Percentiles rank a stretch among this genome's conserved stretches.
Evolutionary conservation across 2,888 invertebrate species (phyloP).

Genomic region (Salticus scenicus): DNA sequence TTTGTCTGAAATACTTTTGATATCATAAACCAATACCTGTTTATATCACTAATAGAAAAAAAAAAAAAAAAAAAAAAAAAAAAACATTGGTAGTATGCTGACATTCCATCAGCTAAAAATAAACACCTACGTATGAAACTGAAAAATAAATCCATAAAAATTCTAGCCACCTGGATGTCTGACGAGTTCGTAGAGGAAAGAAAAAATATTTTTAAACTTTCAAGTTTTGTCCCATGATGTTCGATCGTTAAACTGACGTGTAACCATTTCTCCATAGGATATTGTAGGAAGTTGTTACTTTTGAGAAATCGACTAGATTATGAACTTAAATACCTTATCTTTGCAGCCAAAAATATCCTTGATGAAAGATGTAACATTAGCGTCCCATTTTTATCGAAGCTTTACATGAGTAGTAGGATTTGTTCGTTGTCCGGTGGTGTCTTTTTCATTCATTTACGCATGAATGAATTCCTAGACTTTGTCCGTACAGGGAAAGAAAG

Average conservation of each 20-base stretch:
- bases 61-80: background rate
- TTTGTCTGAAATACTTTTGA: too few relatives aligned
- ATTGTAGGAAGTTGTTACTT: constrained; percentile 9
- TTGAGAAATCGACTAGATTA: background rate
- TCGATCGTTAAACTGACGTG: constrained; percentile 1
- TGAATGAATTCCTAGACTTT: too few relatives aligned
- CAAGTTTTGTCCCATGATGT: background rate
- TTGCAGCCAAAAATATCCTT: background rate
- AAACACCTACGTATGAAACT: background rate
- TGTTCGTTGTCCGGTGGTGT: background rate
- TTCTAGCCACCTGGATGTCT: constrained; percentile 8
- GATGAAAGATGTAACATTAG: background rate
- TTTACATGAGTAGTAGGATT: background rate
- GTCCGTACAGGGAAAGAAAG: too few relatives aligned
- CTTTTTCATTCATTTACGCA: too few relatives aligned
- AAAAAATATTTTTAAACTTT: background rate
- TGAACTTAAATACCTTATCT: background rate
- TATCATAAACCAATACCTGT: too few relatives aligned
- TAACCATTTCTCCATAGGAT: constrained; percentile 1
- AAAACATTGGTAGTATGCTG: background rate
- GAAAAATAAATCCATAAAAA: constrained; percentile 2
- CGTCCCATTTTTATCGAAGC: background rate
- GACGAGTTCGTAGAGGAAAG: background rate
- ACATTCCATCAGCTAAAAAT: background rate
- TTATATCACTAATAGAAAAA: too few relatives aligned